Evolutionary conservation across 2,113 vertebrate genomes (phyloP).

Genomic region (Philantomba maxwellii): DNA sequence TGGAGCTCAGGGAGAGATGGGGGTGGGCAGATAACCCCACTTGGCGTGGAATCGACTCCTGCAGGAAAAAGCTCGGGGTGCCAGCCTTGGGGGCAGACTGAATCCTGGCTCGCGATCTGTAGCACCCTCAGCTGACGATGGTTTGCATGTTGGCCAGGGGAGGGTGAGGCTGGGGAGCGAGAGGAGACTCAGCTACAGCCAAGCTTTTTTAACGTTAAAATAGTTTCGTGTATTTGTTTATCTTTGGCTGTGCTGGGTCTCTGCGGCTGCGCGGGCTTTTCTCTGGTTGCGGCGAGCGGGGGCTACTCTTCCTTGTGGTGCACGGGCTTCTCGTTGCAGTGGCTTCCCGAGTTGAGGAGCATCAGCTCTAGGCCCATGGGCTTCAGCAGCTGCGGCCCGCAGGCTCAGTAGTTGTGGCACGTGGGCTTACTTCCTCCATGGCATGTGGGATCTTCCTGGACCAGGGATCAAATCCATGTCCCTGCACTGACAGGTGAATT

Average conservation of each 20-base stretch:
- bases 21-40: slow-evolving; percentile 17
- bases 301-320: neutral
- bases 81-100: slow-evolving; percentile 56
- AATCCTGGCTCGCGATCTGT: slow-evolving; percentile 48
- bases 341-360: neutral
- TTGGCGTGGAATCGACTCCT: neutral
- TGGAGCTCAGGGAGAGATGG: slow-evolving; percentile 43
- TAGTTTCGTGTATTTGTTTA: neutral
- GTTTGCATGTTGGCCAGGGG: slow-evolving; percentile 32
- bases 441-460: neutral
- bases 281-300: neutral
- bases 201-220: neutral
- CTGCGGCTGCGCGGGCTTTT: accelerated
- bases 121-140: slow-evolving; percentile 55
- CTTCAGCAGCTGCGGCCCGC: neutral
- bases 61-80: slow-evolving; percentile 36
- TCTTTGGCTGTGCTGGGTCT: neutral
- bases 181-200: slow-evolving; percentile 23
- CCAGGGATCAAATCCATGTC: neutral
- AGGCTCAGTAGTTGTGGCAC: neutral
- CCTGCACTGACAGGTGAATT: neutral
- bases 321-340: neutral
- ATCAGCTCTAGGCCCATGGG: accelerated
- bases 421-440: neutral
- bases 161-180: neutral